Conservation (phyloP, 2,888 invertebrate genomes). For the Sicus ferrugineus region DNA sequence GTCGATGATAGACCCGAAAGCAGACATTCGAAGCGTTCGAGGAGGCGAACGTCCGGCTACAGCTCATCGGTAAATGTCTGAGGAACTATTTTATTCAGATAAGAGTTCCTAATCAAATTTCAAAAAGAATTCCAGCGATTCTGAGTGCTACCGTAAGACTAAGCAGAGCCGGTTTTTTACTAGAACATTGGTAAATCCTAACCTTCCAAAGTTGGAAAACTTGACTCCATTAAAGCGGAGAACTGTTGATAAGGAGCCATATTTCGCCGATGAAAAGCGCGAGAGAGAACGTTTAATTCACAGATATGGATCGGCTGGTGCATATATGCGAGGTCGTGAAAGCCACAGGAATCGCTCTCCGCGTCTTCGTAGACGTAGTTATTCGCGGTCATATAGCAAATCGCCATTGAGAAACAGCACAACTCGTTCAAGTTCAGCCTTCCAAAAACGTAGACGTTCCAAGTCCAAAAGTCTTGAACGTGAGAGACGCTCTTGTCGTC, state of each 20-base stretch:
- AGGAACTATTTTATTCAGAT: not conserved
- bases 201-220: conserved; percentile 1
- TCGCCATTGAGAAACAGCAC: not conserved
- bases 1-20: not conserved
- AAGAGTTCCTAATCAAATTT: conserved; percentile 6
- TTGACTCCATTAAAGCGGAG: conserved; percentile 16
- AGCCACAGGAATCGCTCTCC: not conserved
- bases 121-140: conserved; percentile 37
- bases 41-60: not conserved
- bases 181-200: not conserved
- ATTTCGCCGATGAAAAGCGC: conserved; percentile 44
- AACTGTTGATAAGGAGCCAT: conserved; percentile 43
- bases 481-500: not conserved
- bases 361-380: not conserved
- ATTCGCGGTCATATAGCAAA: conserved; percentile 29
- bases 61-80: conserved; percentile 38
- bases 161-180: not conserved
- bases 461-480: not conserved
- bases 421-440: not conserved
- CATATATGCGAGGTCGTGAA: not conserved
- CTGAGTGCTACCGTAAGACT: conserved; percentile 35
- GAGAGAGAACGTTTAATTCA: conserved; percentile 45
- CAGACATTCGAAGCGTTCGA: not conserved
- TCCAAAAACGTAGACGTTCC: not conserved
- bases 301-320: conserved; percentile 35